Conservation (phyloP, 2,797 vertebrate species). For the Heliangelus exortis region DNA sequence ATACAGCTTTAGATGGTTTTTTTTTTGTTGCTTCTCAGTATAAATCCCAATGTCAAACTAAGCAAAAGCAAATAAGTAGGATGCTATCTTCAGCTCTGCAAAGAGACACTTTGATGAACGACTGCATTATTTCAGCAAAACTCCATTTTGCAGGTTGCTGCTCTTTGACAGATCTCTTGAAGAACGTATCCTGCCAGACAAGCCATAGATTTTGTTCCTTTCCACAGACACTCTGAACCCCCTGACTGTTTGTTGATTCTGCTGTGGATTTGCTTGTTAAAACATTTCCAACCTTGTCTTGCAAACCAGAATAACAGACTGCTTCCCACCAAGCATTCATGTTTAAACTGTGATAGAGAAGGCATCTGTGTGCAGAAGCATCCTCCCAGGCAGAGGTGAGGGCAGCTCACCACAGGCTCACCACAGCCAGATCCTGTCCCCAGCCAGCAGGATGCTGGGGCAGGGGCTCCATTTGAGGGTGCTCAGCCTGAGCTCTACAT, state of each 20-base stretch:
- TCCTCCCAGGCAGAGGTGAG: not conserved
- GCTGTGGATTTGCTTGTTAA: not conserved
- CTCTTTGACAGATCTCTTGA: not conserved
- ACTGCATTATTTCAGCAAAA: not conserved
- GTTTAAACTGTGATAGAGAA: not conserved
- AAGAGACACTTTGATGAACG: not conserved
- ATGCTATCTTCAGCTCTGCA: not conserved
- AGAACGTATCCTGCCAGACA: not conserved
- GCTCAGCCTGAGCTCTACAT: not conserved
- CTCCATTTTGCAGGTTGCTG: not conserved
- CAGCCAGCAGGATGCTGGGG: rapidly evolving
- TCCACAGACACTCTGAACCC: not conserved
- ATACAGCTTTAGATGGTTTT: not conserved
- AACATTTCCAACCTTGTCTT: not conserved
- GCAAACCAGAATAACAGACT: not conserved
- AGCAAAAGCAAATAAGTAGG: not conserved
- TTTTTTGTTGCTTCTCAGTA: not conserved
- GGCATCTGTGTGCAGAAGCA: rapidly evolving
- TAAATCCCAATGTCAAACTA: not conserved
- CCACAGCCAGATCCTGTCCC: not conserved
- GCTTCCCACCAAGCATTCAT: not conserved
- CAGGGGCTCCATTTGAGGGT: not conserved
- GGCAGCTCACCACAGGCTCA: not conserved
- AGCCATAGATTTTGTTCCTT: not conserved
- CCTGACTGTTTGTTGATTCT: not conserved